These are phyloP conservation scores for Gonocerus acuteangulatus DNA, from an alignment of 2,888 invertebrate genomes.

Conservation along the genomic window DNA sequence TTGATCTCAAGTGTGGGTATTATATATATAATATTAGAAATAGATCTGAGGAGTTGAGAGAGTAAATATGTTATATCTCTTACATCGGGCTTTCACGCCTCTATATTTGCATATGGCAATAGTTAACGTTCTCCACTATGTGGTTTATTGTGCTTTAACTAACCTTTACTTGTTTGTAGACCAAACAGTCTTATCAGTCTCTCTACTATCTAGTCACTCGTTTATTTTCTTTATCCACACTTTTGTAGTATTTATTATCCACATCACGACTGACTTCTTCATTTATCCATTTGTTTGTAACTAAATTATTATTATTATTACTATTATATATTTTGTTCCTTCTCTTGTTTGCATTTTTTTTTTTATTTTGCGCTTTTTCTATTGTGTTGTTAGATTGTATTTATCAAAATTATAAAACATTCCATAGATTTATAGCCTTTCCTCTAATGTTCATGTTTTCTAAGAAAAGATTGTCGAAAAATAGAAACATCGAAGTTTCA, in stretches of 20 bases:
- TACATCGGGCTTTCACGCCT: constrained; percentile 32
- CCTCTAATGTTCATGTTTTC: constrained; percentile 20
- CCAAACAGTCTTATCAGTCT: constrained; percentile 13
- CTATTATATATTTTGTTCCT: constrained; percentile 20
- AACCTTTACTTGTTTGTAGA: constrained; percentile 11
- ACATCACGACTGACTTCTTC: constrained; percentile 33
- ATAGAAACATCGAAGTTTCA: constrained; percentile 38
- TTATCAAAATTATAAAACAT: constrained; percentile 24
- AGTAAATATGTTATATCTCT: constrained; percentile 14
- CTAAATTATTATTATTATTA: constrained; percentile 22
- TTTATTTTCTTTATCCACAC: constrained; percentile 30
- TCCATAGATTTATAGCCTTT: constrained; percentile 24
- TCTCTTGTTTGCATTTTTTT: constrained; percentile 20
- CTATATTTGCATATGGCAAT: constrained; percentile 25
- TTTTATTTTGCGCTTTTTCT: constrained; percentile 18
- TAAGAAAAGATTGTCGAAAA: constrained; percentile 13
- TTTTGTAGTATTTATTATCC: constrained; percentile 32
- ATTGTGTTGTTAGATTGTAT: constrained; percentile 18
- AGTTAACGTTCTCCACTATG: constrained; percentile 8
- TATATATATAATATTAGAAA: constrained; percentile 19
- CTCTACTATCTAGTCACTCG: constrained; percentile 35
- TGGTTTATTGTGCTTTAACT: constrained; percentile 20
- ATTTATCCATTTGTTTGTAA: constrained; percentile 13
- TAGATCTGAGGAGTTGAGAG: constrained; percentile 23
- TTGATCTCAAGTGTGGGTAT: constrained; percentile 38